phyloP scores from a whole-genome alignment of 2,888 invertebrate species.

The Xestia sexstrigata region DNA sequence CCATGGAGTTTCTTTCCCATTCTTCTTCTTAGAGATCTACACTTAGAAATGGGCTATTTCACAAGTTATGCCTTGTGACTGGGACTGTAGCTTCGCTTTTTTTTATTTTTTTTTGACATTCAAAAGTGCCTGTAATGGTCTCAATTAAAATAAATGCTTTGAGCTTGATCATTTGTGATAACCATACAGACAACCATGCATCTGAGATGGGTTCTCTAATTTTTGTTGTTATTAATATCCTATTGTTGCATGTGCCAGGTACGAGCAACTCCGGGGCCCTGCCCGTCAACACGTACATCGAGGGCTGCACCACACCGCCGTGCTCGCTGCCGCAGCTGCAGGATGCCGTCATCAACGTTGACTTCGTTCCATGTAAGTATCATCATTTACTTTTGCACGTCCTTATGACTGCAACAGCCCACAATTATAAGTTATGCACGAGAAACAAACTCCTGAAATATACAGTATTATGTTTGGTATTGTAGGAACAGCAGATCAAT shows the following conservation, averaged over 20 bases:
- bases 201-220: not conserved
- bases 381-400: not conserved
- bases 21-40: too few relatives aligned
- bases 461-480: too few relatives aligned
- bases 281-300: slow-evolving; percentile 72
- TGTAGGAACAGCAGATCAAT: too few relatives aligned
- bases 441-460: not conserved
- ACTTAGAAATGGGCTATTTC: too few relatives aligned
- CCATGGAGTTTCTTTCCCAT: too few relatives aligned
- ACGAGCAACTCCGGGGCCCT: slow-evolving; percentile 49
- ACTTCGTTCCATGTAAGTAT: slow-evolving; percentile 75
- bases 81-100: too few relatives aligned
- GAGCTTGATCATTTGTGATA: not conserved
- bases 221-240: not conserved
- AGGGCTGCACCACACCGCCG: slow-evolving; percentile 70
- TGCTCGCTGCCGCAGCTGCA: slow-evolving; percentile 71
- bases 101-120: too few relatives aligned
- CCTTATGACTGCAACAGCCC: too few relatives aligned
- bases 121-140: too few relatives aligned
- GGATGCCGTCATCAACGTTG: slow-evolving; percentile 70
- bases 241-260: not conserved
- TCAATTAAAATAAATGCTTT: too few relatives aligned
- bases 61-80: too few relatives aligned
- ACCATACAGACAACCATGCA: not conserved
- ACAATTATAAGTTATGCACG: not conserved